Conservation (phyloP, 2,797 vertebrate species). For the Kryptolebias ocellatus region DNA sequence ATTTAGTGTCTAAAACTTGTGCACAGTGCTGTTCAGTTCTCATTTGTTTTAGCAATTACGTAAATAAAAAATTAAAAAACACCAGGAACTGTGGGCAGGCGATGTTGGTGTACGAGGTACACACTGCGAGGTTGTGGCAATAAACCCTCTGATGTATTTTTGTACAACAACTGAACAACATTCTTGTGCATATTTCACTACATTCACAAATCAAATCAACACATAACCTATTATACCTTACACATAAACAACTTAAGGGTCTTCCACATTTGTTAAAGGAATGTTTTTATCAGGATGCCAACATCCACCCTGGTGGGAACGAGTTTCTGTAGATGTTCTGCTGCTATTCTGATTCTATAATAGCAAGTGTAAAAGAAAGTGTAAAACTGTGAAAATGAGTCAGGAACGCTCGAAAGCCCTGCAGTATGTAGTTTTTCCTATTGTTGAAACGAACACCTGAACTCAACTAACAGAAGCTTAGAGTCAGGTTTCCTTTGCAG, state of each 20-base stretch:
- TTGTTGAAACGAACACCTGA: constrained; percentile 40
- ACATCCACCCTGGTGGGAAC: constrained; percentile 29
- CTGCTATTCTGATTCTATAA: constrained; percentile 41
- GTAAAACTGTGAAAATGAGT: constrained; percentile 37
- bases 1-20: constrained; percentile 20
- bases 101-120: background rate
- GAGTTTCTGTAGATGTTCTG: constrained; percentile 32
- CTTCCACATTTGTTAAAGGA: constrained; percentile 21
- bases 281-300: constrained; percentile 32
- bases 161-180: background rate
- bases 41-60: constrained; percentile 20
- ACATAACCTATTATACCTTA: constrained; percentile 12
- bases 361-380: constrained; percentile 31
- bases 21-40: constrained; percentile 12
- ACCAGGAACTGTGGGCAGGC: background rate
- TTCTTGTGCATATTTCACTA: background rate
- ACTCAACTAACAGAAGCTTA: constrained; percentile 37
- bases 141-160: constrained; percentile 8
- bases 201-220: constrained; percentile 13
- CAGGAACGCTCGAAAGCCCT: constrained; percentile 34
- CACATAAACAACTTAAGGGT: constrained; percentile 19
- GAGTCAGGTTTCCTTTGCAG: constrained; percentile 15
- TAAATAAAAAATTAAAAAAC: constrained; percentile 1
- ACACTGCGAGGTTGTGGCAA: constrained; percentile 9
- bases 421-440: constrained; percentile 32